Conservation (phyloP, 2,888 invertebrate genomes). For the Dolichopus griseipennis region DNA sequence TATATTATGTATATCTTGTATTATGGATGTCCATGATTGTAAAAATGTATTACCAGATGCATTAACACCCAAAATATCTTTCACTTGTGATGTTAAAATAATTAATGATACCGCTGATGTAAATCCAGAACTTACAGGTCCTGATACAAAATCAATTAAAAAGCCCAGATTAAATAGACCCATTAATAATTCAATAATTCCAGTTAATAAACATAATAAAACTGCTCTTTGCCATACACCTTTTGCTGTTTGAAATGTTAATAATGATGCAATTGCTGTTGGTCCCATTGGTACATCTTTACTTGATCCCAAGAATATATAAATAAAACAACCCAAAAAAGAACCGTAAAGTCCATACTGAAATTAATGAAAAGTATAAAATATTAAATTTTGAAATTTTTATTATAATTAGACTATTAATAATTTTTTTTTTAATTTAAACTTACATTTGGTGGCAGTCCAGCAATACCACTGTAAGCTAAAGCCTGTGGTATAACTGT, state of each 20-base stretch:
- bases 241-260: conserved; percentile 70
- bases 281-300: conserved; percentile 91
- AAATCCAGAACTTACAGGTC: conserved; percentile 81
- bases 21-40: conserved; percentile 68
- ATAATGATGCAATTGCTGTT: conserved; percentile 81
- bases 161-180: conserved; percentile 77
- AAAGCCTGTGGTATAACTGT: conserved; percentile 65
- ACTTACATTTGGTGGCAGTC: conserved; percentile 58
- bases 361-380: conserved; percentile 22
- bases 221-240: conserved; percentile 58
- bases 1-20: conserved; percentile 57
- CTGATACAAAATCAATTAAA: conserved; percentile 81
- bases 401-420: too few species aligned
- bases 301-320: conserved; percentile 81
- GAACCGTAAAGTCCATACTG: conserved; percentile 89
- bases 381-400: background rate
- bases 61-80: conserved; percentile 67
- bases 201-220: conserved; percentile 65
- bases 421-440: too few species aligned
- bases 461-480: conserved; percentile 73
- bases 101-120: conserved; percentile 84
- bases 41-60: conserved; percentile 70
- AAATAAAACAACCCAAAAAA: conserved; percentile 82
- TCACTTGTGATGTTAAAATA: conserved; percentile 79
- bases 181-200: conserved; percentile 69